Evolutionary conservation across 2,113 vertebrate genomes (phyloP).

Genomic region (Lophotis ruficrista): DNA sequence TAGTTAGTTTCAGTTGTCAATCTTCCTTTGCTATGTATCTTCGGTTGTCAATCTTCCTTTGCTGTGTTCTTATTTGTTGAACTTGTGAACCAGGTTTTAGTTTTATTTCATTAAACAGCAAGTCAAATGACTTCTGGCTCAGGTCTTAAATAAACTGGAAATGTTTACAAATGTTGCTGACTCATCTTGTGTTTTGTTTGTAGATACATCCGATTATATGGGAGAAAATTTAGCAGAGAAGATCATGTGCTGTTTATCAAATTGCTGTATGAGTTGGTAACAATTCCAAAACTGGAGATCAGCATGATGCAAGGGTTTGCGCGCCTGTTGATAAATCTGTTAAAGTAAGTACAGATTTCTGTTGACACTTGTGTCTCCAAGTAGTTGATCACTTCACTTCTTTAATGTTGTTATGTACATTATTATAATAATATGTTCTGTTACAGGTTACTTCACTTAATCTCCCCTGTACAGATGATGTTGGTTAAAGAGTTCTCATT

Average conservation of each 20-base stretch:
- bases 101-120: background rate
- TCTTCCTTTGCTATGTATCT: background rate
- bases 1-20: background rate
- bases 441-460: background rate
- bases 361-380: background rate
- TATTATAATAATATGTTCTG: background rate
- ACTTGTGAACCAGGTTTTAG: background rate
- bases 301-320: constrained; percentile 98
- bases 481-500: background rate
- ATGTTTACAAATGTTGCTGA: background rate
- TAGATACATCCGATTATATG: constrained; percentile 95
- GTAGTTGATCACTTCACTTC: background rate
- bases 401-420: background rate
- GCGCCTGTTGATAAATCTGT: constrained; percentile 92
- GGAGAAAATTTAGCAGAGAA: constrained; percentile 98
- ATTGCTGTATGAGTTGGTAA: constrained; percentile 93
- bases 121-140: background rate
- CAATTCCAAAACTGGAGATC: constrained; percentile 92
- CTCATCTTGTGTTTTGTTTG: background rate
- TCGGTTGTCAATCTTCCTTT: background rate
- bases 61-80: background rate
- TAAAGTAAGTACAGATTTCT: constrained; percentile 86
- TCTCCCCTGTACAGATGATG: background rate
- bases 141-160: background rate
- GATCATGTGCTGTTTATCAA: constrained; percentile 98